A percentile compares a stretch with the other conserved stretches of the same genome.
Conservation (phyloP, 2,113 vertebrate species). For the Salvelinus sp. region DNA sequence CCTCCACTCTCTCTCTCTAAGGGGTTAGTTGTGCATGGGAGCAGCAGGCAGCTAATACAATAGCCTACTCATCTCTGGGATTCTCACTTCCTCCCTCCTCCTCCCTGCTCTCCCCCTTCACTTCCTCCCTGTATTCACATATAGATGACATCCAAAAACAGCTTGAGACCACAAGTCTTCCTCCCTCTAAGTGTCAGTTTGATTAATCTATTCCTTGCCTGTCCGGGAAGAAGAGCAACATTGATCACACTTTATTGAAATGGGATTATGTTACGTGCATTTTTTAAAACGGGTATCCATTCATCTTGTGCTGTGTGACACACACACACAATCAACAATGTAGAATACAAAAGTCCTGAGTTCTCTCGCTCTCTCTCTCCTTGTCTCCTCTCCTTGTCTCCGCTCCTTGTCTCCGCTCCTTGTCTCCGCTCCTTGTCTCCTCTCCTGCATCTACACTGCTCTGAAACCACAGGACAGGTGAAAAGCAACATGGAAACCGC, state of each 20-base stretch:
- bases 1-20: conserved; percentile 4
- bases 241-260: no score
- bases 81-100: conserved; percentile 19
- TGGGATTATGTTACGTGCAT: no score
- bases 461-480: no score
- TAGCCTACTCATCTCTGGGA: conserved; percentile 35
- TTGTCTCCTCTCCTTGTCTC: no score
- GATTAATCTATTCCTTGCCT: no score
- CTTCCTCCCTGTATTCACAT: neutral
- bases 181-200: neutral
- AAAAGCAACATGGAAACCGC: no score
- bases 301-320: no score
- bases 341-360: no score
- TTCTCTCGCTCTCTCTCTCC: neutral
- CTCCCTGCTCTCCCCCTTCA: neutral
- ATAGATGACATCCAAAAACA: neutral
- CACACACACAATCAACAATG: no score
- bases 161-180: neutral
- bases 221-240: no score
- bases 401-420: neutral
- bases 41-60: conserved; percentile 28
- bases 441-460: neutral
- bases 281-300: no score
- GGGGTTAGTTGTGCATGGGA: no score
- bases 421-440: neutral